Base-by-base conservation (phyloP, 2,888 invertebrate species). In the Athalia circularis region DNA sequence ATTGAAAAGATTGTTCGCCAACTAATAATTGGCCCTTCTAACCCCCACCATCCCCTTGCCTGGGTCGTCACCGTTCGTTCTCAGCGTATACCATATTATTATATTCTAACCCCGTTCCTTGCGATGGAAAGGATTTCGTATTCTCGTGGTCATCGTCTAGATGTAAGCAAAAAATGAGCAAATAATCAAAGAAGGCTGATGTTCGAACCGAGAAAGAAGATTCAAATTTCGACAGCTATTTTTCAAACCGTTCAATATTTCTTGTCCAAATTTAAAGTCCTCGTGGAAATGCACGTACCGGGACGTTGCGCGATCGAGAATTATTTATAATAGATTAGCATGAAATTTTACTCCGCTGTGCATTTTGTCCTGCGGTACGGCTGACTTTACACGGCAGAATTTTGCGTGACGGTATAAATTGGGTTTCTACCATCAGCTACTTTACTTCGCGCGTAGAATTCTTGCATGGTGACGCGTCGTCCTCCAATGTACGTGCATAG, bases 11-110 rank as follows among this genome's bases (percentile, higher is more conserved):
- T 82, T 79, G 75, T 79, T 75, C 57, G 80, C 80, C 80, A 80
- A 80, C 80, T 82, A 81, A 82, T 83, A 84, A 84, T 83, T 80
- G 84, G 79, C 65, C 77, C 47, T 79, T 77, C 57, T 67, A 43
- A 57, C 7, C 59, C n/a, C 77, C 57, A 8, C 13, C 52, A 6
- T 45, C 68, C 11, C 75, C 43, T 29, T 29, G 29, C 29, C 29
- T 2, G 29, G 29, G 29, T 29, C 29, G 29, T 29, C 29, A 29
- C 64, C 43, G 7, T 78, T 72, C 64, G 50, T 65, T 65, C 70
- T 57, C 74, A 11, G 61, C 77, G 29, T 29, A 65, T 29, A 47
- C 52, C 15, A 54, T 48, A 43, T 43, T 48, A 15, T 59, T 11
- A 61, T 75, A 61, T 47, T 47, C 59, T n/a, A 8, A 47, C 43